Evolutionary conservation across 2,113 vertebrate species (phyloP).

Genomic region (Brachypteracias leptosomus): DNA sequence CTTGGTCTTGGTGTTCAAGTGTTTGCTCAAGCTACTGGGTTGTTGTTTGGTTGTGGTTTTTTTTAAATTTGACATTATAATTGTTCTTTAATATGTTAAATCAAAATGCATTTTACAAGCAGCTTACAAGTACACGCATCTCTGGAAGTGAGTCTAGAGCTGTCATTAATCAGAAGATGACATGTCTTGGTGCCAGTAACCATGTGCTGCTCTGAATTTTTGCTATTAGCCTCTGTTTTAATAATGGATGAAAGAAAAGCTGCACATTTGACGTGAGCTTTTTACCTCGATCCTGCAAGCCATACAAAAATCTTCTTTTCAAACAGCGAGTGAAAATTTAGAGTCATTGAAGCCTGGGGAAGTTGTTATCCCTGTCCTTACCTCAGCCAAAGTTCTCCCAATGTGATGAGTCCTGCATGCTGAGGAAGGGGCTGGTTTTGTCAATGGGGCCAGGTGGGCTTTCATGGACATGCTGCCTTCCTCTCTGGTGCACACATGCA

Average conservation of each 20-base stretch:
- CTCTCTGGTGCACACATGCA: too few relatives aligned
- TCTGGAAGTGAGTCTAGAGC: slow-evolving; percentile 2
- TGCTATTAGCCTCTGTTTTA: slow-evolving; percentile 18
- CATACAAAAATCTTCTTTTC: not conserved
- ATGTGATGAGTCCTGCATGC: rapidly evolving
- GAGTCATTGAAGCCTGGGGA: not conserved
- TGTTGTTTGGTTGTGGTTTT: not conserved
- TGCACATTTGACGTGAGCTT: not conserved
- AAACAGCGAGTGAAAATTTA: rapidly evolving
- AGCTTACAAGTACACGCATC: not conserved
- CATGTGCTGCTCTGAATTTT: slow-evolving; percentile 16
- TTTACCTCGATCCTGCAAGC: not conserved
- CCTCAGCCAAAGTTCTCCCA: not conserved
- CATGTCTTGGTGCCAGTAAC: slow-evolving; percentile 22
- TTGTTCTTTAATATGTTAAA: not conserved
- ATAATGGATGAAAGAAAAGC: slow-evolving; percentile 8
- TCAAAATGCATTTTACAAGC: not conserved
- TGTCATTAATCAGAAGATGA: slow-evolving; percentile 33
- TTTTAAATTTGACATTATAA: not conserved
- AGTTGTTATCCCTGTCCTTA: not conserved
- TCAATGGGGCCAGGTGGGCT: not conserved
- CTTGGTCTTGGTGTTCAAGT: not conserved
- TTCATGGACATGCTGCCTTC: not conserved
- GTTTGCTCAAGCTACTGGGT: not conserved
- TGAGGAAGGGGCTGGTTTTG: not conserved